Percentiles rank a stretch among this genome's conserved stretches.
These are phyloP conservation scores for Zaprionus lachaisei DNA, from an alignment of 1,140 invertebrate species.

Conservation along the genomic window DNA sequence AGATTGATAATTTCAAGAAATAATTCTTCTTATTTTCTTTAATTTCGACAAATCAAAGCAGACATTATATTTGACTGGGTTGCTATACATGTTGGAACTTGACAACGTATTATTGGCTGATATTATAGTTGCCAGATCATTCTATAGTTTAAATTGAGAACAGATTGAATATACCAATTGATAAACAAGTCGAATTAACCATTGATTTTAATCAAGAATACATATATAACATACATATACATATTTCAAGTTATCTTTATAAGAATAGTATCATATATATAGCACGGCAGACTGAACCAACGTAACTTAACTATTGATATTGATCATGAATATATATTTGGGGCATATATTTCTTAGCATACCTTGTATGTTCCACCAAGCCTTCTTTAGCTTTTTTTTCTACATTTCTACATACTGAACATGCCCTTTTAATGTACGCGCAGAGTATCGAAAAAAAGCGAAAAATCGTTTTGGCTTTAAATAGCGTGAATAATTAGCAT, in stretches of 20 bases:
- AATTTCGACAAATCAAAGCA: background rate
- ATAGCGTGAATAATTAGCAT: constrained; percentile 18
- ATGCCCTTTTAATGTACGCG: background rate
- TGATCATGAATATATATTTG: background rate
- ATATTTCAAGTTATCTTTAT: too few relatives aligned
- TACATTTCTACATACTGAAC: background rate
- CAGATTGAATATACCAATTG: too few relatives aligned
- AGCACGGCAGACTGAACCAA: background rate
- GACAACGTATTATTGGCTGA: too few relatives aligned
- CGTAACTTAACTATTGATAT: background rate
- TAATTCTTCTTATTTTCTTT: background rate
- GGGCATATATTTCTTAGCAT: background rate
- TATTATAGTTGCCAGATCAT: too few relatives aligned
- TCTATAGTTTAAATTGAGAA: too few relatives aligned
- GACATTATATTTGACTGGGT: too few relatives aligned
- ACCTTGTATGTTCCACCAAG: background rate
- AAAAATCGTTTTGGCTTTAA: constrained; percentile 2
- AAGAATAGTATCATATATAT: too few relatives aligned
- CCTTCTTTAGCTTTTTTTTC: background rate
- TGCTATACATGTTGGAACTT: too few relatives aligned
- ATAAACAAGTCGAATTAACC: too few relatives aligned
- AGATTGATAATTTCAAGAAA: background rate
- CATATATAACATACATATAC: too few relatives aligned
- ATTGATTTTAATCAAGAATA: background rate
- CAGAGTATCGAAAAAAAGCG: background rate